Evolutionary conservation across 2,888 invertebrate species (phyloP).

Genomic region (Lasioglossum morio): DNA sequence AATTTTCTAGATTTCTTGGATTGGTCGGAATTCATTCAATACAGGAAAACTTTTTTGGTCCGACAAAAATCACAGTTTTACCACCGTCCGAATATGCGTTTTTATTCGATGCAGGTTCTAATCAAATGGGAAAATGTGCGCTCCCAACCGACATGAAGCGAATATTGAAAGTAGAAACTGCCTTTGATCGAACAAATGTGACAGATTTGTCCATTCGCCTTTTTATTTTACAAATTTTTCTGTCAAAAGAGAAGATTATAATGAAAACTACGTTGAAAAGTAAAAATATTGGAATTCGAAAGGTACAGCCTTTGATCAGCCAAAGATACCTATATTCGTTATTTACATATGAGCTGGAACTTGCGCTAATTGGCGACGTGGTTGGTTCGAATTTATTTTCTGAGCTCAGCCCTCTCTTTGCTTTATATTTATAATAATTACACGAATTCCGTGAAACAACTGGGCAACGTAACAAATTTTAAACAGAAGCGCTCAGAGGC

Average conservation of each 20-base stretch:
- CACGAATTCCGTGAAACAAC: not conserved
- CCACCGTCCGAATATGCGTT: not conserved
- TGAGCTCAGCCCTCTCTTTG: not conserved
- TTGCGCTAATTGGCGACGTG: not conserved
- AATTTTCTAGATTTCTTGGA: not conserved
- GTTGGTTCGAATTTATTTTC: not conserved
- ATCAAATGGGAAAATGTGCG: not conserved
- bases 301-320: not conserved
- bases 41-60: not conserved
- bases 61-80: not conserved
- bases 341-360: not conserved
- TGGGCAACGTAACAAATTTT: not conserved
- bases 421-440: not conserved
- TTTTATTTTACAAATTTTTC: not conserved
- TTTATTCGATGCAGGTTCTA: not conserved
- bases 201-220: not conserved
- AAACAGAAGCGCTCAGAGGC: not conserved
- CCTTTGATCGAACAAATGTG: not conserved
- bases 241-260: not conserved
- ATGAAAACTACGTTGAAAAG: not conserved
- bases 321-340: not conserved
- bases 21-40: not conserved
- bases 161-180: not conserved
- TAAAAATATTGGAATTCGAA: not conserved
- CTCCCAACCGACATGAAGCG: not conserved